Evolutionary conservation across 2,113 vertebrate species (phyloP).

Genomic region (Spizaetus ornatus): DNA sequence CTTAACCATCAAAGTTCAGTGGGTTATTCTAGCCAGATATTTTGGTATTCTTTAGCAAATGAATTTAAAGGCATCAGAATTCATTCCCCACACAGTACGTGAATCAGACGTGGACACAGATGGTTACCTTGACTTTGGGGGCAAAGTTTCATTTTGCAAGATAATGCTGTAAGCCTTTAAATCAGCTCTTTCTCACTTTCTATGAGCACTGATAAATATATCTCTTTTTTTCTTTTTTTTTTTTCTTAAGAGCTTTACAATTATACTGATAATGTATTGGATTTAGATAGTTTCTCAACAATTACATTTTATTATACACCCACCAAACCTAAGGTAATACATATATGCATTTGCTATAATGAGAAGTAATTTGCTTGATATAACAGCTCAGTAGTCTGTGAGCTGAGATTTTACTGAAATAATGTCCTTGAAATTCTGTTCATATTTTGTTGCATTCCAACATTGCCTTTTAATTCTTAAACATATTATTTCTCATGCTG

Average conservation of each 20-base stretch:
- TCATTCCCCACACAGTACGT: not conserved
- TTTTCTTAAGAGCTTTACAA: not conserved
- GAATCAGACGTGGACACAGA: conserved; percentile 46
- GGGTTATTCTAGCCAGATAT: not conserved
- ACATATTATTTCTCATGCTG: not conserved
- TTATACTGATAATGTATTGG: not conserved
- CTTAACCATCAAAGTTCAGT: not conserved
- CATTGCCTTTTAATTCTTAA: not conserved
- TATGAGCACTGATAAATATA: not conserved
- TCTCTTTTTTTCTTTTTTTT: not conserved
- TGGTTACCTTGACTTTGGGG: conserved; percentile 41
- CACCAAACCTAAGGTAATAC: not conserved
- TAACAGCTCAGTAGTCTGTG: not conserved
- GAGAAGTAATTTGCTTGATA: not conserved
- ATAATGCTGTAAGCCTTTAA: conserved; percentile 37
- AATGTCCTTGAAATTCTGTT: not conserved
- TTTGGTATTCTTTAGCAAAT: not conserved
- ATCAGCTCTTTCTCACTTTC: conserved; percentile 9
- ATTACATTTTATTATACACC: not conserved
- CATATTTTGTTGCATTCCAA: not conserved
- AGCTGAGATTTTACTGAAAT: not conserved
- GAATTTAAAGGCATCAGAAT: conserved; percentile 10
- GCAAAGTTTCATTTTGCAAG: conserved; percentile 30
- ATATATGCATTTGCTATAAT: not conserved
- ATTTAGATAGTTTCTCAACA: not conserved